Evolutionary conservation across 2,888 invertebrate genomes (phyloP).

Genomic region (Rugalucina vietnamica): DNA sequence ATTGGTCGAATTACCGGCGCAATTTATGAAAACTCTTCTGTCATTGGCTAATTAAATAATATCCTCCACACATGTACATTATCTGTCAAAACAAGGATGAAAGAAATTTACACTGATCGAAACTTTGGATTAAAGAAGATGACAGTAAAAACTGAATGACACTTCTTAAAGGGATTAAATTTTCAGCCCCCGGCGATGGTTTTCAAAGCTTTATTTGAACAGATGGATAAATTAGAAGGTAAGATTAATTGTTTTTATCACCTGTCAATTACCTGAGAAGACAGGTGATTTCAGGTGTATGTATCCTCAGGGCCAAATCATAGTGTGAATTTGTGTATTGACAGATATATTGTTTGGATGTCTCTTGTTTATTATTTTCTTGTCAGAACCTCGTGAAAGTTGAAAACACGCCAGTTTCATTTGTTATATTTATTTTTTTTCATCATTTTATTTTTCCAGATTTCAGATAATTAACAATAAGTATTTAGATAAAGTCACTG

Average conservation of each 20-base stretch:
- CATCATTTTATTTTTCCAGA: no score
- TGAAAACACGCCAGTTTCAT: no score
- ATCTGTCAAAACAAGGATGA: background rate
- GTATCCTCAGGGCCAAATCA: no score
- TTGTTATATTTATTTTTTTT: no score
- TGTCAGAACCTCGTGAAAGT: no score
- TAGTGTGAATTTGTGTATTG: no score
- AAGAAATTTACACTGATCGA: background rate
- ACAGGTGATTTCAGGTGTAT: background rate
- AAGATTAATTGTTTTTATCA: conserved; percentile 2
- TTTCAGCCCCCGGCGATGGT: conserved; percentile 20
- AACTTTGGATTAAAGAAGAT: background rate
- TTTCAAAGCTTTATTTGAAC: conserved; percentile 10
- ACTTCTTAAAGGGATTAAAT: background rate
- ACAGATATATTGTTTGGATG: no score
- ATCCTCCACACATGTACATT: background rate
- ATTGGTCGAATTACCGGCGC: conserved; percentile 4
- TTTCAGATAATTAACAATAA: no score
- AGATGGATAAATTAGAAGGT: conserved; percentile 46
- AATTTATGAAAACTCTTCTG: background rate
- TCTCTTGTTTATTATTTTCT: no score
- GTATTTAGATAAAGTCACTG: no score
- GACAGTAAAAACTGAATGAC: background rate
- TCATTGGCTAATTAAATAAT: background rate
- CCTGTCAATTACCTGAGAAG: background rate